Evolutionary conservation across 2,113 vertebrate species (phyloP).

Genomic region (Leucopsar rothschildi): DNA sequence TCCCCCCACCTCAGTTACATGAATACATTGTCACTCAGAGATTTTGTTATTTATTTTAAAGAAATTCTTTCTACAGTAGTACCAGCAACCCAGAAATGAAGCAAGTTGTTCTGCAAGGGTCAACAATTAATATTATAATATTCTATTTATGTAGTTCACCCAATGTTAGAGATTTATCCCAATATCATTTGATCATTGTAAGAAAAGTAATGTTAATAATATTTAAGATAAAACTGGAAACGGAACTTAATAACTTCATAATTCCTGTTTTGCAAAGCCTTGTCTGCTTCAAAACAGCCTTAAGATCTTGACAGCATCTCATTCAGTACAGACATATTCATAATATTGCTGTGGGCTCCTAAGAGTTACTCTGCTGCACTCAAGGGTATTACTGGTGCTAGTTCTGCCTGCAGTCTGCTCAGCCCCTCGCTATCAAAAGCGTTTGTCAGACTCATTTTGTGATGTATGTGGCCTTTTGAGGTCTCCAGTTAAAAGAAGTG

Average conservation of each 20-base stretch:
- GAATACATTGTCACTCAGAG: not conserved
- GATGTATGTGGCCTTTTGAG: not conserved
- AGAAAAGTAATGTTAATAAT: not conserved
- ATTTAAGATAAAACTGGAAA: not conserved
- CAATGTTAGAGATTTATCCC: not conserved
- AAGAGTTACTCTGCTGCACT: not conserved
- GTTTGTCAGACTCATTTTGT: not conserved
- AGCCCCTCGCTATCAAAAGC: accelerated
- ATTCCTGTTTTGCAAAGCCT: not conserved
- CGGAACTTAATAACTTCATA: not conserved
- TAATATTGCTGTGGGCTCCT: not conserved
- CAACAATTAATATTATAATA: not conserved
- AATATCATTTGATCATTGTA: not conserved
- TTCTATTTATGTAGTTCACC: not conserved
- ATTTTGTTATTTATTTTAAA: not conserved
- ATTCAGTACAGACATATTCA: not conserved
- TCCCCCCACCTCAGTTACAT: not conserved
- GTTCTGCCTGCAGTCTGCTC: not conserved
- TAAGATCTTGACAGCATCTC: not conserved
- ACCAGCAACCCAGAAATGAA: not conserved
- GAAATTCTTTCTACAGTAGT: not conserved
- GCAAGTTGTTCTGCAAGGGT: not conserved
- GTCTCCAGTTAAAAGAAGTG: not conserved
- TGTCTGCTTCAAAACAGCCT: not conserved
- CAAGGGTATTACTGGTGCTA: not conserved